Evolutionary conservation across 1,140 invertebrate genomes (phyloP).

Genomic region (Drosophila lacteicornis): DNA sequence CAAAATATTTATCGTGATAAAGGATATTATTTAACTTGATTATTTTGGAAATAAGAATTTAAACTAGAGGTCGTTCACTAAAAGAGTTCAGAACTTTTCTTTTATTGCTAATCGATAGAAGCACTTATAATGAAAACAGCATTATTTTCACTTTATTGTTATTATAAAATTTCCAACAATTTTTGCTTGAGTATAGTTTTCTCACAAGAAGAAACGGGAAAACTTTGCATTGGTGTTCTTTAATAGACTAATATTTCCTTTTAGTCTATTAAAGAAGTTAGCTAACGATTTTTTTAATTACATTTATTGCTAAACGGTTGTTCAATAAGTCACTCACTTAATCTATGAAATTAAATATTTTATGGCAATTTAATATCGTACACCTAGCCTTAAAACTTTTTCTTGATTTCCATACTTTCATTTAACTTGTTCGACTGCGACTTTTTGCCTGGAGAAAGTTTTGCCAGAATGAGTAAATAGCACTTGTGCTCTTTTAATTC

Average conservation of each 20-base stretch:
- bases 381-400: conserved; percentile 8
- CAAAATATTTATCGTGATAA: background rate
- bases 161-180: background rate
- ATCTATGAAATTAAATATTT: conserved; percentile 2
- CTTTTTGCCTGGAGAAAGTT: conserved; percentile 1
- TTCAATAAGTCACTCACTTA: background rate
- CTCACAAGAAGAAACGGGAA: too few species aligned
- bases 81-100: too few species aligned
- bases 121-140: too few species aligned
- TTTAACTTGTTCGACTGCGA: background rate
- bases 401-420: background rate
- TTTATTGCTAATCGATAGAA: background rate
- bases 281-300: too few species aligned
- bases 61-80: too few species aligned
- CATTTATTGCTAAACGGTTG: background rate
- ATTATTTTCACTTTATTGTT: background rate
- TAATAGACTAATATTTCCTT: too few species aligned
- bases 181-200: background rate
- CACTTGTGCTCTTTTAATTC: conserved; percentile 24
- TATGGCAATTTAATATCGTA: background rate
- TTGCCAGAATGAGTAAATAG: background rate
- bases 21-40: background rate
- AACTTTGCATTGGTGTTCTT: background rate
- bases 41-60: too few species aligned
- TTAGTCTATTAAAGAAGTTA: too few species aligned